These are phyloP conservation scores for Merluccius polli DNA, from an alignment of 2,797 vertebrate genomes.

Conservation along the genomic window DNA sequence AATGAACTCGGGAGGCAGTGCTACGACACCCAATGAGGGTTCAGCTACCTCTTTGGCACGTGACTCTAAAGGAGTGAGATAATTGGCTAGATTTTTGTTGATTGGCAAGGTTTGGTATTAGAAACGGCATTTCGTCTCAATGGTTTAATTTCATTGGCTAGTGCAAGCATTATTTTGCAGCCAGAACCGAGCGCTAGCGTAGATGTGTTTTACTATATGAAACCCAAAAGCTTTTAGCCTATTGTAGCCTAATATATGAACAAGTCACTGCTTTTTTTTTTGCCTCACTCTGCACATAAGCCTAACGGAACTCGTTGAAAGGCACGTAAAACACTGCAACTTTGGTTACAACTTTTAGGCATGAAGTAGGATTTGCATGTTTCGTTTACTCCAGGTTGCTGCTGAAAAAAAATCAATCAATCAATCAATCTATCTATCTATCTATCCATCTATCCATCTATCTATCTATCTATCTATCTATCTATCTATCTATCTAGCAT, in stretches of 20 bases:
- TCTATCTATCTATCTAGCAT: not conserved
- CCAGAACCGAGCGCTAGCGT: slow-evolving; percentile 68
- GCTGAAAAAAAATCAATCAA: not conserved
- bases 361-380: not conserved
- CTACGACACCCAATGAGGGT: slow-evolving; percentile 80
- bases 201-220: not conserved
- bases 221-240: not conserved
- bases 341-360: not conserved
- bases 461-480: not conserved
- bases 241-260: not conserved
- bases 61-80: slow-evolving; percentile 69
- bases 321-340: not conserved
- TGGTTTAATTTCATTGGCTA: slow-evolving; percentile 82
- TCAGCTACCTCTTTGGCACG: slow-evolving; percentile 72
- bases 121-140: slow-evolving; percentile 82
- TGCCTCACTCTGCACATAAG: not conserved
- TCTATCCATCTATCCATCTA: no score
- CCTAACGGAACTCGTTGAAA: not conserved
- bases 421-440: no score
- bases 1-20: slow-evolving; percentile 88
- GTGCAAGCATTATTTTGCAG: slow-evolving; percentile 76
- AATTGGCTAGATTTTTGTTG: slow-evolving; percentile 81
- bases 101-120: slow-evolving; percentile 82
- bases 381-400: not conserved
- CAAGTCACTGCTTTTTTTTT: not conserved